Evolutionary conservation across 2,797 vertebrate genomes (phyloP).

Genomic region (Vespertilio murinus): DNA sequence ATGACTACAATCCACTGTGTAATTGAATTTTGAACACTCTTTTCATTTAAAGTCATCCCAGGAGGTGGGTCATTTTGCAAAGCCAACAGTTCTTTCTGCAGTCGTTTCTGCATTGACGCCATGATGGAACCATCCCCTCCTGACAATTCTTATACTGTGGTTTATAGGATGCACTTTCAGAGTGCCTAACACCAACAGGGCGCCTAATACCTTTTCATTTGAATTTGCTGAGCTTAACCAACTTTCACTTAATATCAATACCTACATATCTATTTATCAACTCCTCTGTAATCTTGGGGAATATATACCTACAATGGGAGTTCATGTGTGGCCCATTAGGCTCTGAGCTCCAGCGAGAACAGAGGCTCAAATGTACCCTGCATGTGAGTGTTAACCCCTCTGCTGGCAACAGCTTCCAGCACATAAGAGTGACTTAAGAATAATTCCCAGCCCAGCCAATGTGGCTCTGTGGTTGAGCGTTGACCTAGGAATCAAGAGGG

Average conservation of each 20-base stretch:
- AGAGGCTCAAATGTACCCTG: background rate
- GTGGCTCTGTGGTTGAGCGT: no score
- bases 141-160: background rate
- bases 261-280: background rate
- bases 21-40: conserved; percentile 98
- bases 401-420: background rate
- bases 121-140: no score
- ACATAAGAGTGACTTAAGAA: background rate
- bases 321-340: background rate
- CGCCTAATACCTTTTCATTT: background rate
- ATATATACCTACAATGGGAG: background rate
- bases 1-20: no score
- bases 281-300: background rate
- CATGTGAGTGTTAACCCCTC: background rate
- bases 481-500: no score
- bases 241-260: background rate
- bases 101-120: no score
- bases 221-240: background rate
- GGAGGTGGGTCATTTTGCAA: conserved; percentile 99
- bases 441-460: no score
- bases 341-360: no score
- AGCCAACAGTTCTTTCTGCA: conserved; percentile 99
- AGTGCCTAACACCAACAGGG: background rate
- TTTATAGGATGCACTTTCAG: background rate
- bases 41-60: conserved; percentile 98